A percentile compares a stretch with the other conserved stretches of the same genome.
Evolutionary conservation across 2,113 vertebrate genomes (phyloP).

Genomic region (Abramis brama): DNA sequence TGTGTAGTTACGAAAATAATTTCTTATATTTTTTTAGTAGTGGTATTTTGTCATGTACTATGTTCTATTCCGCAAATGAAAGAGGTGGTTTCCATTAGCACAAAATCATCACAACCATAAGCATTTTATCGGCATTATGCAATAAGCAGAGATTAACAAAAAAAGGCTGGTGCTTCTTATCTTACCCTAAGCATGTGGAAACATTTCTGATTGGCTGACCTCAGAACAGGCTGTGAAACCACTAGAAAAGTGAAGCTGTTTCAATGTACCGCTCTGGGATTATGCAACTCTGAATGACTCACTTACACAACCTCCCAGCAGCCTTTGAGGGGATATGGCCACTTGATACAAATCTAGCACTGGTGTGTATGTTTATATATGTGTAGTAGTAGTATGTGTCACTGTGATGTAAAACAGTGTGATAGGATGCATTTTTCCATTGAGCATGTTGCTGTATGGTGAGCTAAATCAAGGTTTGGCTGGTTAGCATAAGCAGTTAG

Average conservation of each 20-base stretch:
- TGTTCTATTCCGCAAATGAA: not conserved
- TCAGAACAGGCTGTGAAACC: not conserved
- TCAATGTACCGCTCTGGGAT: slow-evolving; percentile 11
- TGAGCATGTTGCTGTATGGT: not conserved
- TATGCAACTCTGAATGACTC: slow-evolving; percentile 44
- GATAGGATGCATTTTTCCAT: not conserved
- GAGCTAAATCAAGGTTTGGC: not conserved
- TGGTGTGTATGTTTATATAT: slow-evolving; percentile 6
- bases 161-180: not conserved
- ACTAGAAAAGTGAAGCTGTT: not conserved
- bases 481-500: not conserved
- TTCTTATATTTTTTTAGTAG: not conserved
- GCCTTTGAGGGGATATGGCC: slow-evolving; percentile 6
- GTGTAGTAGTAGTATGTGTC: slow-evolving; percentile 9
- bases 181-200: not conserved
- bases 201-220: not conserved
- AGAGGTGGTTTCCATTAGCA: not conserved
- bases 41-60: not conserved
- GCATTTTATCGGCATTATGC: not conserved
- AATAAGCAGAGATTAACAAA: not conserved
- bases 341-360: slow-evolving; percentile 35
- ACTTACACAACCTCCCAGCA: slow-evolving; percentile 41
- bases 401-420: slow-evolving; percentile 19
- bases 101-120: not conserved
- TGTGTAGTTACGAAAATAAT: not conserved